Conservation (phyloP, 2,888 invertebrate species). For the Apodemia mormo region DNA sequence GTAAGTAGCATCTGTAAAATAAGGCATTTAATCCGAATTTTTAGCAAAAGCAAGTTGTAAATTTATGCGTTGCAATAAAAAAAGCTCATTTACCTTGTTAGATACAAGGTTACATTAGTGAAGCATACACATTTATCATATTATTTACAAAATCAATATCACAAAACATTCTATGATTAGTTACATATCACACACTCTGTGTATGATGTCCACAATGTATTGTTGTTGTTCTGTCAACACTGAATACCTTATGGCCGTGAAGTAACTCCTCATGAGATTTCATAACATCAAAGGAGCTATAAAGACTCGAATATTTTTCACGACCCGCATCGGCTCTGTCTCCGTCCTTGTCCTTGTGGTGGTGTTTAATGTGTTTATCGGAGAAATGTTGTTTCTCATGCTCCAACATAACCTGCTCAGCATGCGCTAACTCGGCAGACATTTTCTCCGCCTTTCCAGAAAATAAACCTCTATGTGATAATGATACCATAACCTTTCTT, state of each 20-base stretch:
- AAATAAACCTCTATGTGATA: conserved; percentile 75
- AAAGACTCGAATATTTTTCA: conserved; percentile 72
- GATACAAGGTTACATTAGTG: conserved; percentile 40
- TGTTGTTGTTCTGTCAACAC: conserved; percentile 44
- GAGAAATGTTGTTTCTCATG: conserved; percentile 73
- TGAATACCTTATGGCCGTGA: conserved; percentile 70
- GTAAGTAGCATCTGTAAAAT: conserved; percentile 18
- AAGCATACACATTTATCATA: conserved; percentile 39
- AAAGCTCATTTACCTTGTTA: conserved; percentile 19
- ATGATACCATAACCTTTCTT: conserved; percentile 45
- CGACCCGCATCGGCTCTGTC: conserved; percentile 53
- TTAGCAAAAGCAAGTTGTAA: conserved; percentile 23
- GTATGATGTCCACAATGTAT: conserved; percentile 30
- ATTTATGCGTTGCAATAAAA: conserved; percentile 18
- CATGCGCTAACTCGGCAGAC: conserved; percentile 77
- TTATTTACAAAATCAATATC: conserved; percentile 33
- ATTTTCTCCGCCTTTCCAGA: conserved; percentile 78
- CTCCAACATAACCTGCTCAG: conserved; percentile 78
- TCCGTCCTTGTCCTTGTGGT: conserved; percentile 52
- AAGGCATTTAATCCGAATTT: conserved; percentile 20
- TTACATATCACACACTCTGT: conserved; percentile 32
- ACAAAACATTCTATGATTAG: conserved; percentile 29
- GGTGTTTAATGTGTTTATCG: conserved; percentile 56
- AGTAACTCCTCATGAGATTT: conserved; percentile 67
- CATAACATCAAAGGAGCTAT: conserved; percentile 70